Evolutionary conservation across 2,888 invertebrate genomes (phyloP).

Genomic region (Meiosimyza decipiens): DNA sequence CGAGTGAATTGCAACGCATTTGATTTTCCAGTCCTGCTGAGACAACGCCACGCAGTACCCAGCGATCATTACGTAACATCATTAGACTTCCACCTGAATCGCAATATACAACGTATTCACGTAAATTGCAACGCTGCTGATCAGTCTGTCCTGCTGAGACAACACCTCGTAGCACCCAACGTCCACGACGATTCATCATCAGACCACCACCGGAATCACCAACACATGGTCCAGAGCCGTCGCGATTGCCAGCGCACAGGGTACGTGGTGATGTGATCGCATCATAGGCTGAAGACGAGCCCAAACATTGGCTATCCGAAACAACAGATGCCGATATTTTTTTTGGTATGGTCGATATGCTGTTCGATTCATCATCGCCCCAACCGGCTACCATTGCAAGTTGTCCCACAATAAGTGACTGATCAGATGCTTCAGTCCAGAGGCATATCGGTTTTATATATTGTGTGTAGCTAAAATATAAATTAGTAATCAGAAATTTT

Average conservation of each 20-base stretch:
- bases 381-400: slow-evolving; percentile 70
- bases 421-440: slow-evolving; percentile 57
- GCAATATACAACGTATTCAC: slow-evolving; percentile 74
- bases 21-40: slow-evolving; percentile 55
- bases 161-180: slow-evolving; percentile 68
- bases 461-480: slow-evolving; percentile 46
- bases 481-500: not conserved
- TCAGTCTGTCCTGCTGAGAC: slow-evolving; percentile 66
- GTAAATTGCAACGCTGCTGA: slow-evolving; percentile 70
- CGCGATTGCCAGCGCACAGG: slow-evolving; percentile 59
- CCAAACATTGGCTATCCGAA: slow-evolving; percentile 67
- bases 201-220: slow-evolving; percentile 76
- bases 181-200: slow-evolving; percentile 64
- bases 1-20: slow-evolving; percentile 66
- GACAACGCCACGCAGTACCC: slow-evolving; percentile 68
- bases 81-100: slow-evolving; percentile 74
- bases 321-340: slow-evolving; percentile 64
- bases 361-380: slow-evolving; percentile 62
- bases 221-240: slow-evolving; percentile 62
- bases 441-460: slow-evolving; percentile 60
- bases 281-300: slow-evolving; percentile 51
- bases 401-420: slow-evolving; percentile 60
- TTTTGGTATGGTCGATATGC: slow-evolving; percentile 63
- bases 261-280: slow-evolving; percentile 47
- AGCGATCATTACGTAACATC: slow-evolving; percentile 62